Percentiles rank a stretch among this genome's conserved stretches.
Evolutionary conservation across 92 coral and sea anemone species (phyloP).

Genomic region (Phymanthus crucifer): DNA sequence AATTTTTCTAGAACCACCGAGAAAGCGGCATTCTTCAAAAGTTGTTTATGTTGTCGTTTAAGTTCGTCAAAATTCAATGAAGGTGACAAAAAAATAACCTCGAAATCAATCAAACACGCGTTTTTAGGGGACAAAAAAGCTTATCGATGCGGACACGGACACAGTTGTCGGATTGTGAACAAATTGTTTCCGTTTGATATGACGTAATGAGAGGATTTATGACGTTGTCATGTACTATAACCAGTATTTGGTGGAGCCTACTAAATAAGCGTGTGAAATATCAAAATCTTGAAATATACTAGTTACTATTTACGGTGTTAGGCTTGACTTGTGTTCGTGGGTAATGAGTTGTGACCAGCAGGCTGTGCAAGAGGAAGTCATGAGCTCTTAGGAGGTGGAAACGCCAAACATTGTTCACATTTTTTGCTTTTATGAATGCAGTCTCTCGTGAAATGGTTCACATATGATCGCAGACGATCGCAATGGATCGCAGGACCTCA

Average conservation of each 20-base stretch:
- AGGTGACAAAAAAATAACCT: neutral
- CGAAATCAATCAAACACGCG: neutral
- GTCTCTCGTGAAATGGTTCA: no score
- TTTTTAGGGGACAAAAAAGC: neutral
- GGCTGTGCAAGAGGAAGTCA: constrained; percentile 29
- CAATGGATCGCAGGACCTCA: no score
- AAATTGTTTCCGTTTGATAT: constrained; percentile 11
- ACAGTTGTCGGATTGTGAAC: constrained; percentile 1
- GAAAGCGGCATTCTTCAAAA: neutral
- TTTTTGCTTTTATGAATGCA: constrained; percentile 11
- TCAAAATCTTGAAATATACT: neutral
- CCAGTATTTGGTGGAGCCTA: no score
- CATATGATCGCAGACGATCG: no score
- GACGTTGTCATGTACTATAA: neutral
- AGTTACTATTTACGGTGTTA: neutral
- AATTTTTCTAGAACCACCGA: neutral
- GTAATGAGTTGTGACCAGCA: constrained; percentile 5
- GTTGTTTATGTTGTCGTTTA: neutral
- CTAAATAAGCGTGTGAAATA: no score
- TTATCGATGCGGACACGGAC: constrained; percentile 20
- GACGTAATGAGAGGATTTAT: neutral
- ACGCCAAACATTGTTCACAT: constrained; percentile 24
- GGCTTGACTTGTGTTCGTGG: neutral
- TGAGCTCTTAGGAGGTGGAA: constrained; percentile 23
- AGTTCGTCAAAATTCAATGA: neutral